phyloP scores from a whole-genome alignment of 2,113 vertebrate genomes.

The Lepus europaeus region DNA sequence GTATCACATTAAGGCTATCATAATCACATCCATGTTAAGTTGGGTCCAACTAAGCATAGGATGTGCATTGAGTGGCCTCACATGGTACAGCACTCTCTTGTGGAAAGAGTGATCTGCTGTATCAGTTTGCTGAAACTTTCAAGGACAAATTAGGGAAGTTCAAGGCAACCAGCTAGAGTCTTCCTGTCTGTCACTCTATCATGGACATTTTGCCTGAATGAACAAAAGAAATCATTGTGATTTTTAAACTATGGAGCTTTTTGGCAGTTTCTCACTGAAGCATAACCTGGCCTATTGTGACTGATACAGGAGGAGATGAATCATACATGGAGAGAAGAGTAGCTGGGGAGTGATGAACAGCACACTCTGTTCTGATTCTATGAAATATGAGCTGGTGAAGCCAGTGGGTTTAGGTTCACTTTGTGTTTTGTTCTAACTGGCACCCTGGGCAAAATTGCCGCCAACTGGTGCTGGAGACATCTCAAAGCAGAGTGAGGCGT shows the following conservation, averaged over 20 bases:
- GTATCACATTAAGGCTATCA: neutral
- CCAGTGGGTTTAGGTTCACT: neutral
- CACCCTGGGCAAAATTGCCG: neutral
- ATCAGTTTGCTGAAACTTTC: neutral
- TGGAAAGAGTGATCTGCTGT: neutral
- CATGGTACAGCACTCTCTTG: neutral
- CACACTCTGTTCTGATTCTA: neutral
- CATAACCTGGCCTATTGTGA: neutral
- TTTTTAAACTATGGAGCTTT: constrained; percentile 8
- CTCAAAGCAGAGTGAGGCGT: neutral
- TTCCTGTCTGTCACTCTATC: neutral
- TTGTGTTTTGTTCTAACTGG: neutral
- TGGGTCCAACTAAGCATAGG: neutral
- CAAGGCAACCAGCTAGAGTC: neutral
- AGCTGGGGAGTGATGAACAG: neutral
- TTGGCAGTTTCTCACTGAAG: neutral
- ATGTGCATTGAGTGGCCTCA: neutral
- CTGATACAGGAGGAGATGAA: neutral
- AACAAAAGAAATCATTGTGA: neutral
- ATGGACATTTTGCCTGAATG: neutral
- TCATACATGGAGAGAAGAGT: neutral
- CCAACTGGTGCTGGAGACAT: too few relatives aligned
- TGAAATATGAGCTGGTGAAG: neutral
- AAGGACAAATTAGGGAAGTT: neutral
- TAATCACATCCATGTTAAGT: neutral